Evolutionary conservation across 2,888 invertebrate genomes (phyloP).

Genomic region (Lypha dubia): DNA sequence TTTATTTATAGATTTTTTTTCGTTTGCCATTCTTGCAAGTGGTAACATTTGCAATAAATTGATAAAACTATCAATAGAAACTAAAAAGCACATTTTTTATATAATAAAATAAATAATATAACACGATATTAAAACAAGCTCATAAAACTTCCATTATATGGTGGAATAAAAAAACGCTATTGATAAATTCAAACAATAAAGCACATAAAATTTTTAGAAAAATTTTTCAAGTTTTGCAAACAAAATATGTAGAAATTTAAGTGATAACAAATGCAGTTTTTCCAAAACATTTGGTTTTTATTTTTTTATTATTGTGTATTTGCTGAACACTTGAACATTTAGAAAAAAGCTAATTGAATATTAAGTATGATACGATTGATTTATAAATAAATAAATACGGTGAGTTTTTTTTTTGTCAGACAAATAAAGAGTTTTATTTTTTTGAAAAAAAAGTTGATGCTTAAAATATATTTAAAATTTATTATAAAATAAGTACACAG

Average conservation of each 20-base stretch:
- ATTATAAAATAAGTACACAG: no score
- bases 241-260: slow-evolving; percentile 1
- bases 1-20: neutral
- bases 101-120: slow-evolving; percentile 34
- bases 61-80: slow-evolving; percentile 10
- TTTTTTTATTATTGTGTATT: neutral
- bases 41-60: slow-evolving; percentile 14
- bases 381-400: slow-evolving; percentile 2
- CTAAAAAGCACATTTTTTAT: slow-evolving; percentile 9
- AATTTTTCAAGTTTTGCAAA: neutral
- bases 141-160: slow-evolving; percentile 37
- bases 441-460: neutral
- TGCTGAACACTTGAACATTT: neutral
- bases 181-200: slow-evolving; percentile 15
- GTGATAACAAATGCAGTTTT: neutral
- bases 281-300: neutral
- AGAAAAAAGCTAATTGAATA: slow-evolving; percentile 12
- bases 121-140: slow-evolving; percentile 28
- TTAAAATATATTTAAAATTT: neutral
- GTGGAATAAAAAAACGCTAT: slow-evolving; percentile 13
- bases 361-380: slow-evolving; percentile 14
- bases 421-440: neutral
- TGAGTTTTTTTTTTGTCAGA: neutral
- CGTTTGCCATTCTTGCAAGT: neutral
- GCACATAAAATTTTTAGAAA: slow-evolving; percentile 5